Conservation (phyloP, 2,113 vertebrate genomes). For the Sander lucioperca region DNA sequence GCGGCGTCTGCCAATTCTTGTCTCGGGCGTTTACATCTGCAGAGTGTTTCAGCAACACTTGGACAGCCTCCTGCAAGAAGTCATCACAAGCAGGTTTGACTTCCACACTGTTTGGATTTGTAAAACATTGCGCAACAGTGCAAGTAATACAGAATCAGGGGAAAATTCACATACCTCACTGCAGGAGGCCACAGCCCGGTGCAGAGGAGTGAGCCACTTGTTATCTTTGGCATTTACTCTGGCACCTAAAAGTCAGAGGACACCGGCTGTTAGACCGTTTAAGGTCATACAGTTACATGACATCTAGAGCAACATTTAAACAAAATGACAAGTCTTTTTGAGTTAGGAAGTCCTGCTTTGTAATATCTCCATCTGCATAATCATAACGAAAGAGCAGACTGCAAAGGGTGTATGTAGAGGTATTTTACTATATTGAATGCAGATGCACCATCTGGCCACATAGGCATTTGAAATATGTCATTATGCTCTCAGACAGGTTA, state of each 20-base stretch:
- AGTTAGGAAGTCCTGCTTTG: neutral
- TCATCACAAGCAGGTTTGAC: neutral
- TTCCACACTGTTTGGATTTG: neutral
- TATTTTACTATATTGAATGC: conserved; percentile 27
- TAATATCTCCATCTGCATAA: neutral
- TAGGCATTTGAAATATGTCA: neutral
- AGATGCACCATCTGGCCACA: conserved; percentile 26
- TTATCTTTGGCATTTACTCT: conserved; percentile 99
- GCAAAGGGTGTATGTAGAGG: neutral
- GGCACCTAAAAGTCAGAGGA: conserved; percentile 87
- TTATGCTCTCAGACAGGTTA: neutral
- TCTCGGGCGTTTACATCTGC: conserved; percentile 98
- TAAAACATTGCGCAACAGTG: neutral
- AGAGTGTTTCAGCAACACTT: conserved; percentile 97
- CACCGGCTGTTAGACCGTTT: conserved; percentile 17
- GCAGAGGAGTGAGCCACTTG: conserved; percentile 99
- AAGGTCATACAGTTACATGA: conserved; percentile 1
- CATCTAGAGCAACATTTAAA: conserved; percentile 7
- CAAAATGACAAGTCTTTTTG: conserved; percentile 9
- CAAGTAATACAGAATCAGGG: neutral
- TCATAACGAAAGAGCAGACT: neutral
- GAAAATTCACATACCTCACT: conserved; percentile 89
- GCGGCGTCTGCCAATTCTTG: conserved; percentile 99
- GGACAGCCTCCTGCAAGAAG: conserved; percentile 92
- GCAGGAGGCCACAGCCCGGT: conserved; percentile 98